phyloP scores from a whole-genome alignment of 2,113 vertebrate species.

The Tragelaphus strepsiceros region DNA sequence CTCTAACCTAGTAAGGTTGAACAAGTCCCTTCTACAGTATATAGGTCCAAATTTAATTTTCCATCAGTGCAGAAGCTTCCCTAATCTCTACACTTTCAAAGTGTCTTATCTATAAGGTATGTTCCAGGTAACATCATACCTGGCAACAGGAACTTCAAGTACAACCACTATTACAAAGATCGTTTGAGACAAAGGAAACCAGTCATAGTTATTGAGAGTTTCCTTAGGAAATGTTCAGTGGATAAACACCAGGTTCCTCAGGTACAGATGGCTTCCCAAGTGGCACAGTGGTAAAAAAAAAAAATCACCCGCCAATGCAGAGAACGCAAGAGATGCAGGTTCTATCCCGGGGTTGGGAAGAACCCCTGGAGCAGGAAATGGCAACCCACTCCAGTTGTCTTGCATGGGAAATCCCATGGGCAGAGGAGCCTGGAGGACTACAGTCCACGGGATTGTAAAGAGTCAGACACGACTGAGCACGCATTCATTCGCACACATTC shows the following conservation, averaged over 20 bases:
- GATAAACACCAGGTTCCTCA: fast-evolving
- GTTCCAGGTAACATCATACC: background rate
- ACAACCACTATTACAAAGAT: fast-evolving
- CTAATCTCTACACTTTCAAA: fast-evolving
- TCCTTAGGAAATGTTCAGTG: background rate
- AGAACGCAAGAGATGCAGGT: background rate
- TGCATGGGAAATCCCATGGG: background rate
- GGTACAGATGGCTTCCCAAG: background rate
- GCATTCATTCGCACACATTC: background rate
- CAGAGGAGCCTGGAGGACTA: background rate
- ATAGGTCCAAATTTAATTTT: no score
- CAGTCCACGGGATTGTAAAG: background rate
- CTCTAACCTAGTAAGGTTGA: background rate
- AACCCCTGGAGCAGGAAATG: background rate
- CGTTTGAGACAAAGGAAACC: fast-evolving
- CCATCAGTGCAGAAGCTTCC: fast-evolving
- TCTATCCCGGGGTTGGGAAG: background rate
- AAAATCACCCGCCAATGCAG: background rate
- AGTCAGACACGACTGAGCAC: background rate
- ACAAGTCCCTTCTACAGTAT: fast-evolving
- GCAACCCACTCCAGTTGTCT: background rate
- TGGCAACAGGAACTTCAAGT: background rate
- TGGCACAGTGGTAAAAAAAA: background rate
- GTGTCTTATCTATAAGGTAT: fast-evolving
- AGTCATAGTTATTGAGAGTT: fast-evolving